Evolutionary conservation across 2,113 vertebrate species (phyloP), one percentile per base, ranked within the genome.

Genomic region (Trichomycterus rosablanca): DNA sequence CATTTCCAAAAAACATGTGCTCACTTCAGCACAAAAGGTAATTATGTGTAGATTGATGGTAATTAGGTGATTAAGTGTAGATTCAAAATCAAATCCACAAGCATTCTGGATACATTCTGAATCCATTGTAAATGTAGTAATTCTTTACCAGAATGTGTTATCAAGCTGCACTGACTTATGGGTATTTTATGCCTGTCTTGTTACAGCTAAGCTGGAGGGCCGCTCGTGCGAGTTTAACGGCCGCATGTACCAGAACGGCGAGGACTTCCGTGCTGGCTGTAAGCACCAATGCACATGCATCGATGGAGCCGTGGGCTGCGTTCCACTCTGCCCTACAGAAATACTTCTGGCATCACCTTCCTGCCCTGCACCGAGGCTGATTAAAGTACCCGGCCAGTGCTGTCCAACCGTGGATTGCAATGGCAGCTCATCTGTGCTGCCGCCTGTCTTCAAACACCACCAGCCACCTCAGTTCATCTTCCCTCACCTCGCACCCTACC

Each of bases 281-380:
- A 88, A 89, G 66, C 86, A 91, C 76, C 89, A 90, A 72, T 91
- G 90, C 71, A 90, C 83, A 30, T 91, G 90, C 52, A 88, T 91
- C 16, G 89, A 91, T 3, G 90, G 90, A 1, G 88, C 87, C 0
- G 89, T 90, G 64, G 90, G 90, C 44, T 91, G 90, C 4, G 72
- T 84, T 46, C 83, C 87, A 8, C 86, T 91, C 3, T 91, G 89
- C 68, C 86, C 88, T 28, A 79, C 79, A 22, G 79, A 86, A 1
- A 55, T 89, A 24, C 83, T 86, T 4, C 70, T 88, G 61, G 79
- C 81, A 0, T 83, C 83, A 0, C 73, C 81, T 11, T 78, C 80
- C 65, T 91, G 89, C 57, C 83, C 87, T 1, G 45, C 81, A 6
- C 89, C 86, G 0, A 80, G 80, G 28, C 74, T 89, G 63, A 70